A percentile compares a stretch with the other conserved stretches of the same genome.
phyloP scores from a whole-genome alignment of 2,888 invertebrate genomes.

The Thymelicus lineola region DNA sequence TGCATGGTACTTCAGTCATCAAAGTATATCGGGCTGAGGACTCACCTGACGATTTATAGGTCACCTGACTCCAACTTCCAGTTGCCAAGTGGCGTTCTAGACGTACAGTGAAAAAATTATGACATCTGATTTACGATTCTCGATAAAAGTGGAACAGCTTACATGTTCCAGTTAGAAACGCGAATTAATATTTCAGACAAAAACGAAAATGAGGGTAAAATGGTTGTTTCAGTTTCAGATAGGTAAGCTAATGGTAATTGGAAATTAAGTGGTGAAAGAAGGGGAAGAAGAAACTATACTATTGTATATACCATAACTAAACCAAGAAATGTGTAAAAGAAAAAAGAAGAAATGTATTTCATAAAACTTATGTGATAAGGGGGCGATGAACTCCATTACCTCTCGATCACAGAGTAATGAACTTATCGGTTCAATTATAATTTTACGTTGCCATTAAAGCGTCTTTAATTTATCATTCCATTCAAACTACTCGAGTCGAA shows the following conservation, averaged over 20 bases:
- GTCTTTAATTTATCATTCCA: not conserved
- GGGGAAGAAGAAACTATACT: not conserved
- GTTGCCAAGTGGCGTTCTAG: constrained; percentile 63
- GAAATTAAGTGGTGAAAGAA: not conserved
- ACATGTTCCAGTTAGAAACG: constrained; percentile 48
- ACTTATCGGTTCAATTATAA: constrained; percentile 7
- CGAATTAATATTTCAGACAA: constrained; percentile 37
- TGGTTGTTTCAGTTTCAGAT: not conserved
- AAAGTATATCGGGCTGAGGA: constrained; percentile 17
- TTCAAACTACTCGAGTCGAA: not conserved
- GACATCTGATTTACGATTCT: constrained; percentile 56
- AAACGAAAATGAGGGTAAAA: not conserved
- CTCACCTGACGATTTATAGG: constrained; percentile 61
- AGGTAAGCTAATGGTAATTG: not conserved
- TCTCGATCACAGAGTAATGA: constrained; percentile 6
- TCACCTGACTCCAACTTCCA: constrained; percentile 64
- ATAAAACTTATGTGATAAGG: constrained; percentile 20
- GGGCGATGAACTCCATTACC: constrained; percentile 30
- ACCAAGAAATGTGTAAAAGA: not conserved
- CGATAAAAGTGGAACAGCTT: constrained; percentile 52
- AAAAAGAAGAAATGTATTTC: constrained; percentile 4
- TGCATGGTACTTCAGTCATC: constrained; percentile 23
- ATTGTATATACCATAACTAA: not conserved
- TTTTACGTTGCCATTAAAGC: not conserved
- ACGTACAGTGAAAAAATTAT: constrained; percentile 58